phyloP scores from a whole-genome alignment of 1,140 invertebrate species.

The Thrips palmi region DNA sequence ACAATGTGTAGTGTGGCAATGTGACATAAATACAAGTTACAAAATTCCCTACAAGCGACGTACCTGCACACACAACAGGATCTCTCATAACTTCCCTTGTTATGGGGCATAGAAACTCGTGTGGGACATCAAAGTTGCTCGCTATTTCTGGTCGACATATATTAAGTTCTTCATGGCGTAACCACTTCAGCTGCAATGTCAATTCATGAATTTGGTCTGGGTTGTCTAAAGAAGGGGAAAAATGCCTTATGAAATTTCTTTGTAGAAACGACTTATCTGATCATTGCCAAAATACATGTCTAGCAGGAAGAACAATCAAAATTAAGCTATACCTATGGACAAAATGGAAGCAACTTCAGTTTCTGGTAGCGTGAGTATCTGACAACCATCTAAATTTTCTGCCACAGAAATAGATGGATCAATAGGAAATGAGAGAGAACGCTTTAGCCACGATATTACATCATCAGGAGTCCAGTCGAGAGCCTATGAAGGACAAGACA shows the following conservation, averaged over 20 bases:
- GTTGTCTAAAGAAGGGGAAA: neutral
- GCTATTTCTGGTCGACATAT: constrained; percentile 13
- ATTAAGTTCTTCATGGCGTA: constrained; percentile 24
- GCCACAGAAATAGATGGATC: too few relatives aligned
- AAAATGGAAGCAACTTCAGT: too few relatives aligned
- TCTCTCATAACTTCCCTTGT: constrained; percentile 63
- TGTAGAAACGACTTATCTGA: neutral
- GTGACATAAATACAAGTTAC: neutral
- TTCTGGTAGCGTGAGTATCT: too few relatives aligned
- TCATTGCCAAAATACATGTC: neutral
- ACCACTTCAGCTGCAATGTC: constrained; percentile 28
- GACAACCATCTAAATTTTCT: too few relatives aligned
- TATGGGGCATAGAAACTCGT: constrained; percentile 64
- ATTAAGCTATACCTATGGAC: too few relatives aligned
- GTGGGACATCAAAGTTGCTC: constrained; percentile 27
- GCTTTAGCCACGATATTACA: constrained; percentile 26
- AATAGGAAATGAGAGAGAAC: constrained; percentile 10
- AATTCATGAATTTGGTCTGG: neutral
- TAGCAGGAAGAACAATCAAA: too few relatives aligned
- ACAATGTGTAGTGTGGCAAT: neutral
- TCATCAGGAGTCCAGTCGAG: too few relatives aligned
- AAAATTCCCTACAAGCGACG: constrained; percentile 4
- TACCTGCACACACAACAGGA: constrained; percentile 51
- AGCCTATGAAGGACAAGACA: too few relatives aligned
- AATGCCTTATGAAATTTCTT: neutral